These are phyloP conservation scores for Drosophila longiperda DNA, from an alignment of 2,888 invertebrate genomes.

Conservation along the genomic window DNA sequence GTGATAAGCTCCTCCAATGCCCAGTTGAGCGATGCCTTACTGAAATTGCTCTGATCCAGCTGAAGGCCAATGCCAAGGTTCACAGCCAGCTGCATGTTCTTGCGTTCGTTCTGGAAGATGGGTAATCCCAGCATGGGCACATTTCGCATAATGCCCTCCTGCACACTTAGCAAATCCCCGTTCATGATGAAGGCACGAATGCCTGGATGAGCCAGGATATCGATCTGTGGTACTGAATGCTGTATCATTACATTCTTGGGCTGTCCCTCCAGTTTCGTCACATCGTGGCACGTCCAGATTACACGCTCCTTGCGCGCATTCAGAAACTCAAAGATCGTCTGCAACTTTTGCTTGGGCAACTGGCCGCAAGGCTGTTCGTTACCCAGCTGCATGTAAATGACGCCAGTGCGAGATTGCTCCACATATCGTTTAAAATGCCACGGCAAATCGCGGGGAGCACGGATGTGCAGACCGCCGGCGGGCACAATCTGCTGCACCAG, in stretches of 20 bases:
- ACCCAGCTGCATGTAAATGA: slow-evolving; percentile 85
- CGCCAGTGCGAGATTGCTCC: slow-evolving; percentile 85
- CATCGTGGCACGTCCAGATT: slow-evolving; percentile 86
- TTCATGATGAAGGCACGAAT: slow-evolving; percentile 85
- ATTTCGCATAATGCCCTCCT: slow-evolving; percentile 84
- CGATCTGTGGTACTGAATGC: slow-evolving; percentile 86
- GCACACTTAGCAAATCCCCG: slow-evolving; percentile 84
- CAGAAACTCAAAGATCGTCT: slow-evolving; percentile 83
- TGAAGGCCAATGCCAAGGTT: slow-evolving; percentile 80
- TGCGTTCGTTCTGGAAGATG: slow-evolving; percentile 83
- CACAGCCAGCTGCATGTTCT: slow-evolving; percentile 78
- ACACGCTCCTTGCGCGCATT: slow-evolving; percentile 83
- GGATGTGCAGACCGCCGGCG: slow-evolving; percentile 87
- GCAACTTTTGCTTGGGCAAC: slow-evolving; percentile 82
- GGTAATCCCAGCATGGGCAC: slow-evolving; percentile 85
- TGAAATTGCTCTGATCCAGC: slow-evolving; percentile 80
- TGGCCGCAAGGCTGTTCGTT: slow-evolving; percentile 84
- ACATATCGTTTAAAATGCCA: slow-evolving; percentile 85
- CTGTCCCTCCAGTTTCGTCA: slow-evolving; percentile 78
- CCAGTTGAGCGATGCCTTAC: slow-evolving; percentile 79
- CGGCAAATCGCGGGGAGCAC: slow-evolving; percentile 82
- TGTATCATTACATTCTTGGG: slow-evolving; percentile 85
- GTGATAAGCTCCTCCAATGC: slow-evolving; percentile 82
- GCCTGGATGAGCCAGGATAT: slow-evolving; percentile 85
- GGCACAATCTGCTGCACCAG: slow-evolving; percentile 85